These are phyloP conservation scores for Nycticebus coucang DNA, from an alignment of 2,113 vertebrate genomes.

Conservation along the genomic window DNA sequence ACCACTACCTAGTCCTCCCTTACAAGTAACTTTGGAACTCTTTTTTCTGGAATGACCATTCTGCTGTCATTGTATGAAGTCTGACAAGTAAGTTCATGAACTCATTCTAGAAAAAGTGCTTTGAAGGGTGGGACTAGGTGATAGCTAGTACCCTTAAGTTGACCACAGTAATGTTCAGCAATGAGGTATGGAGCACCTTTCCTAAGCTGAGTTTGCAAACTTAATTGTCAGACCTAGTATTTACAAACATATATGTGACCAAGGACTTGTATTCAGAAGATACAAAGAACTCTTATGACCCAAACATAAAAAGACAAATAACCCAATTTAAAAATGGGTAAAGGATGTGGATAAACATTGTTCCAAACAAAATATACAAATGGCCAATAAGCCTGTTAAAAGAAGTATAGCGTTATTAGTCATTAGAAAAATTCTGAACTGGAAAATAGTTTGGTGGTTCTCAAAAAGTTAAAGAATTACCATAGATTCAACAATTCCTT, in stretches of 20 bases:
- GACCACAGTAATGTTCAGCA: no score
- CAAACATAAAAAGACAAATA: neutral
- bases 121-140: no score
- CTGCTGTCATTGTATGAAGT: no score
- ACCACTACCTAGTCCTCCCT: no score
- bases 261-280: neutral
- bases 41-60: no score
- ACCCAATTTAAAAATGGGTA: neutral
- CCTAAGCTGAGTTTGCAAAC: no score
- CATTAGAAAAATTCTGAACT: neutral
- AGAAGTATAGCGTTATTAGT: neutral
- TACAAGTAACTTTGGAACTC: no score
- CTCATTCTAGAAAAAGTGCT: no score
- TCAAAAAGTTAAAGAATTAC: constrained; percentile 13
- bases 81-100: no score
- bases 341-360: neutral
- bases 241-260: neutral
- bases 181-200: no score
- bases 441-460: neutral
- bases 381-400: neutral
- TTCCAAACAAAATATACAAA: neutral
- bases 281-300: neutral
- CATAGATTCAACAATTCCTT: neutral
- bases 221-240: no score
- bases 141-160: no score